Percentiles rank a stretch among this genome's conserved stretches.
These are phyloP conservation scores for Sciurus vulgaris DNA, from an alignment of 2,797 vertebrate genomes.

Conservation along the genomic window DNA sequence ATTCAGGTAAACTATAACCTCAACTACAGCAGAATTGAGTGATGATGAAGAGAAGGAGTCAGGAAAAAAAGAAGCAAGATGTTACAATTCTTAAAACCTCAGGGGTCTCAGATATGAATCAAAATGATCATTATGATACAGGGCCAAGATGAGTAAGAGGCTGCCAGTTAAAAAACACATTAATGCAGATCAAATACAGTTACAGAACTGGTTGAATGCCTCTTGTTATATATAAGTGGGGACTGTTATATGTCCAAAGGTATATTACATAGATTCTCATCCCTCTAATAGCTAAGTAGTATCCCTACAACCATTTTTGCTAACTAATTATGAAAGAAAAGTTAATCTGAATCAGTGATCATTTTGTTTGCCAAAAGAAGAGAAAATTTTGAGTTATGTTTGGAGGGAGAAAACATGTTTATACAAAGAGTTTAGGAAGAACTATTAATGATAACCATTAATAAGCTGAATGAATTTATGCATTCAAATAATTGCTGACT, in stretches of 20 bases:
- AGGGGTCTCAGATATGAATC: slow-evolving; percentile 43
- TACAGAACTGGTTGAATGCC: slow-evolving; percentile 54
- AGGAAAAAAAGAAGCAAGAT: slow-evolving; percentile 20
- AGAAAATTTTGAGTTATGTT: slow-evolving; percentile 19
- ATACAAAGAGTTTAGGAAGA: slow-evolving; percentile 63
- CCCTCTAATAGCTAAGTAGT: slow-evolving; percentile 46
- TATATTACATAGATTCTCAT: slow-evolving; percentile 37
- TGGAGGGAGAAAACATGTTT: slow-evolving; percentile 48
- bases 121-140: slow-evolving; percentile 53
- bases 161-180: slow-evolving; percentile 30
- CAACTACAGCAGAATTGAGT: slow-evolving; percentile 42
- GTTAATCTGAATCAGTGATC: slow-evolving; percentile 21
- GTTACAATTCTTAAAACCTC: slow-evolving; percentile 45
- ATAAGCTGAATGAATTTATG: no score
- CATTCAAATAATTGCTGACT: slow-evolving; percentile 57
- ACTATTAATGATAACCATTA: slow-evolving; percentile 40
- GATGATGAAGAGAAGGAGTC: slow-evolving; percentile 50
- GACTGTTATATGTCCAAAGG: slow-evolving; percentile 47
- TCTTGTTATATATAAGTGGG: slow-evolving; percentile 40
- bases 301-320: slow-evolving; percentile 25
- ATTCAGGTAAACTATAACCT: slow-evolving; percentile 62
- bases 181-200: slow-evolving; percentile 34
- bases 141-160: slow-evolving; percentile 31
- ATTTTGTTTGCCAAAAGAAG: slow-evolving; percentile 40
- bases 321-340: slow-evolving; percentile 54